These are phyloP conservation scores for roundworm (Caenorhabditis elegans) DNA, from an alignment of 1,140 invertebrate species.

Conservation along the genomic window WBcel235 BX284606.5:13941001-13941500, in stretches of 20 bases:
- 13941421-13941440: not conserved
- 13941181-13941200: not conserved
- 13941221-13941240: not conserved
- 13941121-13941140: slow-evolving; percentile 13
- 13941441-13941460: not conserved
- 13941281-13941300: not conserved
- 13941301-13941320: not conserved
- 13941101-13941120: not conserved
- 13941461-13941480: not conserved
- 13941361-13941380: not conserved
- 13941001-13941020: too few species aligned
- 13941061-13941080: slow-evolving; percentile 3
- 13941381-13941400: slow-evolving; percentile 1
- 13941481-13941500: not conserved
- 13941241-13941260: not conserved
- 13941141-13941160: not conserved
- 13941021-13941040: not conserved
- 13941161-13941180: not conserved
- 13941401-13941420: not conserved
- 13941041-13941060: slow-evolving; percentile 12
- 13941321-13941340: not conserved
- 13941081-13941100: too few species aligned
- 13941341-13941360: not conserved
- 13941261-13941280: too few species aligned
- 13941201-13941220: not conserved